Base-by-base conservation (phyloP, 2,113 vertebrate species). In the Heterotis niloticus region DNA sequence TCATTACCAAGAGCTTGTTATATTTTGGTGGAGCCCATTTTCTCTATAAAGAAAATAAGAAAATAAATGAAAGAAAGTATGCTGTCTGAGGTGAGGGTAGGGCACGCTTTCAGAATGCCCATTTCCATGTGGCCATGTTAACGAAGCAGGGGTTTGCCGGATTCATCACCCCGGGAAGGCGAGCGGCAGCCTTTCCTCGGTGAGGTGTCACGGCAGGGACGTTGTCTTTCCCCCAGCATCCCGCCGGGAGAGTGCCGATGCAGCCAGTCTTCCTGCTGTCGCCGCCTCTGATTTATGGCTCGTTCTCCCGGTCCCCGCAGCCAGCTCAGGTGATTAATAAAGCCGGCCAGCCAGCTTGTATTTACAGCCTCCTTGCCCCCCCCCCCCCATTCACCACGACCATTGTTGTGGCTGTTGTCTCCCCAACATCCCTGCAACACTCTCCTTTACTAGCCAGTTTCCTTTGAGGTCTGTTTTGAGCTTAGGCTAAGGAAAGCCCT, bases 271-370 rank as follows among this genome's bases (percentile, higher is more conserved):
- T 74, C 71, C 56, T 0, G 71, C 71, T 74, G 71, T 59, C 71
- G 57, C 24, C 0, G 71, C 54, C 17, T 52, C 71, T 74, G 71
- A 74, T 74, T 74, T 74, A 74, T 74, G 71, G 71, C 71, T 74
- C 71, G 7, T 5, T 59, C 52, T 57, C 54, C 51, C 20, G 0
- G 24, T 74, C 71, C 24, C 71, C 56, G 54, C 71, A 74, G 51
- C 71, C 71, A 57, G 71, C 71, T 74, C n/a, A n/a, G 71, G 71
- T 74, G 71, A 74, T 74, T 74, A 74, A 74, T 74, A 74, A 59
- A 16, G 52, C 71, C 23, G n/a, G n/a, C 54, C 24, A 9, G 56
- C 16, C 71, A 28, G 68, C 52, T 74, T 18, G 71, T 74, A 74
- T 74, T 74, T 74, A 74, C 71, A 74, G 71, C 71, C 71, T 59